Evolutionary conservation across 2,797 vertebrate genomes (phyloP), one percentile per base, ranked within the genome.

Genomic region (Enteromius mattozi): DNA sequence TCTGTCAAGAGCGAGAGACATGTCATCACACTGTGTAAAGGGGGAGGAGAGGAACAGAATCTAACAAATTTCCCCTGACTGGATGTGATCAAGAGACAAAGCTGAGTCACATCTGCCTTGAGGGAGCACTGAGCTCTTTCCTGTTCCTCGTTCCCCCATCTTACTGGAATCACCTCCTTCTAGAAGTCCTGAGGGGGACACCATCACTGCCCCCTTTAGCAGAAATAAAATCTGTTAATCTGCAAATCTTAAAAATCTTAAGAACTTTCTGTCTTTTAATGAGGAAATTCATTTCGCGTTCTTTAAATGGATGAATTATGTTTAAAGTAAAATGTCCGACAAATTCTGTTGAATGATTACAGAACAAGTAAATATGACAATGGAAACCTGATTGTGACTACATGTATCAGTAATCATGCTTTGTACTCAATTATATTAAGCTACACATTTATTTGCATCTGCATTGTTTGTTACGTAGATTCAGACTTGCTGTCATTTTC

Each of bases 121-220:
- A 81, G 80, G 85, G 17, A 78, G 74, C 3, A 3, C 35, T 68
- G 37, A 12, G 21, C 82, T 81, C 71, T 42, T 86, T 80, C 81
- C 81, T 77, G 81, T 54, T 49, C 71, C 61, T 76, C 47, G n/a
- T 42, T 75, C 37, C 66, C 35, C 49, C 17, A n/a, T 79, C 59
- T 88, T 88, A 83, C 87, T 83, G 87, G 85, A 87, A 88, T 83
- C 77, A 35, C 83, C 80, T 88, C 85, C 87, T 42, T 80, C 45
- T 74, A 30, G n/a, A 33, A 79, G 54, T 69, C 80, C 83, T 30
- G 77, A 78, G 81, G 85, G 75, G 78, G 35, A 12, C 14, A 72
- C 74, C 21, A 40, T 68, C 59, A 74, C 42, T 63, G 59, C 56
- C 56, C 56, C 14, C 30, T 47, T 61, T 17, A 35, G 51, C 51